phyloP scores from a whole-genome alignment of 2,113 vertebrate genomes.

The Oenanthe melanoleuca region DNA sequence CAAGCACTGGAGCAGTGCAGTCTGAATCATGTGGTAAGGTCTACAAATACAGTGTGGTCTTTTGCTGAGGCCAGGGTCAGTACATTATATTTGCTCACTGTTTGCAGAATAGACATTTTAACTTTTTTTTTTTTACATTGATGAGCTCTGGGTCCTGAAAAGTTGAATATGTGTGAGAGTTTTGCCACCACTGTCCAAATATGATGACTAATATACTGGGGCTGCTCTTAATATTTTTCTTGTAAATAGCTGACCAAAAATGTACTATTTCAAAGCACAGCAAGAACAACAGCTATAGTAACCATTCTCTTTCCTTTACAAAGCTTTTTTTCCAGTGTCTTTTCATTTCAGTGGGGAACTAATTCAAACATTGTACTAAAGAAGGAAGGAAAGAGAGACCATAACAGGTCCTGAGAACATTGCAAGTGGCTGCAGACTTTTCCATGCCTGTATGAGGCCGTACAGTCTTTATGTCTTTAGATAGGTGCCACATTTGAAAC shows the following conservation, averaged over 20 bases:
- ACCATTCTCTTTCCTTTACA: neutral
- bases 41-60: neutral
- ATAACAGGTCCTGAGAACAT: neutral
- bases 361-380: neutral
- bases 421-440: neutral
- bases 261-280: neutral
- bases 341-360: neutral
- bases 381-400: neutral
- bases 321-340: neutral
- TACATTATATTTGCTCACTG: neutral
- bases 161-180: neutral
- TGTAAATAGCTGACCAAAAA: neutral
- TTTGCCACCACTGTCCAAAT: neutral
- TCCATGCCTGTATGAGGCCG: neutral
- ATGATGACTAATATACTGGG: neutral
- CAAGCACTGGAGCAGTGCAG: neutral
- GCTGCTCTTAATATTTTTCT: neutral
- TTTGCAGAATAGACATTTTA: neutral
- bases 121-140: neutral
- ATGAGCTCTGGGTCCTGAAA: neutral
- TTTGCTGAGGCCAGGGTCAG: neutral
- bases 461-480: neutral
- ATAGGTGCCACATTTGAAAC: neutral
- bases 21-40: neutral
- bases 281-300: neutral